These are phyloP conservation scores for Brachionus plicatilis DNA, from an alignment of 1,140 invertebrate species.

Conservation along the genomic window DNA sequence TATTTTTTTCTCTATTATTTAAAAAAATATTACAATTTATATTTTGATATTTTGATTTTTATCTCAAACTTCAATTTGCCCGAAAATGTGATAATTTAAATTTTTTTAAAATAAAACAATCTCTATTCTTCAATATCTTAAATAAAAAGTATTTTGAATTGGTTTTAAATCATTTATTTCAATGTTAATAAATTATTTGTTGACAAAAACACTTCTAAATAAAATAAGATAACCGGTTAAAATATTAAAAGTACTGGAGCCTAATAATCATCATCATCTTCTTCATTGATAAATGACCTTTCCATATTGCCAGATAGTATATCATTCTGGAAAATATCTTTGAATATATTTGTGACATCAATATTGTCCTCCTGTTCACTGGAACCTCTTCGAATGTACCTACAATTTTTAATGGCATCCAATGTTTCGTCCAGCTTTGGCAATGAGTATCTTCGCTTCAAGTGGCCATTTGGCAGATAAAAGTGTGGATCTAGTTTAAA, in stretches of 20 bases:
- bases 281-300: background rate
- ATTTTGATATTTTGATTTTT: no score
- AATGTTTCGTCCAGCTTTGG: constrained; percentile 21
- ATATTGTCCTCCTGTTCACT: background rate
- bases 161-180: no score
- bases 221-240: background rate
- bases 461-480: constrained; percentile 21
- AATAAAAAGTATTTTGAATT: no score
- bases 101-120: no score
- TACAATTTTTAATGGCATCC: constrained; percentile 6
- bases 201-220: background rate
- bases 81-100: no score
- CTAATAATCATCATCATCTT: background rate
- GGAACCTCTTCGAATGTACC: background rate
- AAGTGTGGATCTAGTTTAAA: constrained; percentile 32
- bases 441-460: background rate
- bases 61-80: no score
- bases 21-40: no score
- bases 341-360: constrained; percentile 13
- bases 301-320: background rate
- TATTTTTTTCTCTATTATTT: no score
- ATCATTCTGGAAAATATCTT: background rate
- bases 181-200: background rate
- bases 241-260: background rate
- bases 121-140: no score